Base-by-base conservation (phyloP, 1,140 invertebrate species). In the Zaprionus tsacasi region DNA sequence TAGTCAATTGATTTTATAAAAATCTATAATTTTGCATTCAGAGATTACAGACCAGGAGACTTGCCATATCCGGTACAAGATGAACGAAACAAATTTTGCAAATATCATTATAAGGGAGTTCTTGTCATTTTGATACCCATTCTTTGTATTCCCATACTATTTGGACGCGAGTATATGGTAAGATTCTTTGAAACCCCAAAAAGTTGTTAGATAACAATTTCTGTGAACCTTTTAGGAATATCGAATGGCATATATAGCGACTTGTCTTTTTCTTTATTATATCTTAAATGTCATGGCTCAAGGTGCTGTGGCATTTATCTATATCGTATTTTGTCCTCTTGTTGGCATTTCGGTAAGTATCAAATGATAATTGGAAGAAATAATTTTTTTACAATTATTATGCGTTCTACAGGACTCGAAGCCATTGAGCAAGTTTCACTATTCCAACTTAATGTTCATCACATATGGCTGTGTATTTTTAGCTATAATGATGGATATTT, bases 31-130 rank as follows among this genome's bases (percentile, higher is more conserved):
- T 30, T 30, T 30, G 27, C 27, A 30, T 30, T 4, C 27, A 30
- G 27, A 3, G 79, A 81, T 1, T 83, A 88, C 27, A 88, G 59
- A n/a, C 83, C 83, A 0, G 83, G 83, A 0, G 7, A 27, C 1
- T 25, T 72, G 8, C 70, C 73, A 0, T 66, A 73, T 12, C 70
- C 56, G 8, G 71, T 72, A 38, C 66, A 70, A 17, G 63, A 88
- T 45, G 30, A 81, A 2, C 75, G 83, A 2, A 81, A 52, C 40
- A 7, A 54, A 8, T 89, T 83, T 27, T 89, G 43, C 2, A 73
- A 70, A 43, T 89, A 55, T 17, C 83, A 88, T 54, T 83, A 83
- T 11, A 88, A 89, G 43, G 83, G 83, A 2, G 17, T 65, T 1
- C 63, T 88, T 2, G 27, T 89, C 0, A 0, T 88, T 1, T 0